Evolutionary conservation across 2,113 vertebrate genomes (phyloP).

Genomic region (Oreochromis aureus): DNA sequence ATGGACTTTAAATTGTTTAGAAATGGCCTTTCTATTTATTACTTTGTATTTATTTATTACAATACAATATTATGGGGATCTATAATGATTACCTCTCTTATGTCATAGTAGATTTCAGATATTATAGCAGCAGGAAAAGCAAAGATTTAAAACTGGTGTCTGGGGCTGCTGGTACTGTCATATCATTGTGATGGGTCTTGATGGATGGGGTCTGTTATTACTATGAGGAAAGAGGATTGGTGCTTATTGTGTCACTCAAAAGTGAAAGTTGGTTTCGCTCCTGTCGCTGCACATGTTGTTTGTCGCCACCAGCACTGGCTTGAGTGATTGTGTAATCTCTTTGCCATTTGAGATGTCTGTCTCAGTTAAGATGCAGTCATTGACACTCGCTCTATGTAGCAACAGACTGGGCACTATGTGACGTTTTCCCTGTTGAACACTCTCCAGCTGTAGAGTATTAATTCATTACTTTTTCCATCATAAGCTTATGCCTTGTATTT

Average conservation of each 20-base stretch:
- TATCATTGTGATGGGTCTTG: not conserved
- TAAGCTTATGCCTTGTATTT: not conserved
- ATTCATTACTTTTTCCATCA: not conserved
- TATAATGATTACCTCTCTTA: not conserved
- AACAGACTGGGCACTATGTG: not conserved
- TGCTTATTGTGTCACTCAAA: not conserved
- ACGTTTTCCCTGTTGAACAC: not conserved
- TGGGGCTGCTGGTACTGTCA: not conserved
- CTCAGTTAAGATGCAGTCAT: not conserved
- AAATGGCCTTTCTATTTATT: not conserved
- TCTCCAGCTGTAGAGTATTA: not conserved
- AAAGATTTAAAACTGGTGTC: not conserved
- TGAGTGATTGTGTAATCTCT: not conserved
- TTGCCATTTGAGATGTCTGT: not conserved
- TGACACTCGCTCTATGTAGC: not conserved
- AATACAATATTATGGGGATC: not conserved
- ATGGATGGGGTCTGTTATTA: not conserved
- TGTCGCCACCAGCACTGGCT: not conserved
- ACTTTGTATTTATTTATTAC: rapidly evolving
- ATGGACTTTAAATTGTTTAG: not conserved
- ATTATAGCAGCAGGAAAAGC: not conserved
- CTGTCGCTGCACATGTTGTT: not conserved
- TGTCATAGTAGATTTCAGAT: not conserved
- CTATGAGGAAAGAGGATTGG: not conserved
- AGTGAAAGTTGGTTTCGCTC: not conserved